Conservation (phyloP, 2,113 vertebrate species). For the Lucifuga dentata region DNA sequence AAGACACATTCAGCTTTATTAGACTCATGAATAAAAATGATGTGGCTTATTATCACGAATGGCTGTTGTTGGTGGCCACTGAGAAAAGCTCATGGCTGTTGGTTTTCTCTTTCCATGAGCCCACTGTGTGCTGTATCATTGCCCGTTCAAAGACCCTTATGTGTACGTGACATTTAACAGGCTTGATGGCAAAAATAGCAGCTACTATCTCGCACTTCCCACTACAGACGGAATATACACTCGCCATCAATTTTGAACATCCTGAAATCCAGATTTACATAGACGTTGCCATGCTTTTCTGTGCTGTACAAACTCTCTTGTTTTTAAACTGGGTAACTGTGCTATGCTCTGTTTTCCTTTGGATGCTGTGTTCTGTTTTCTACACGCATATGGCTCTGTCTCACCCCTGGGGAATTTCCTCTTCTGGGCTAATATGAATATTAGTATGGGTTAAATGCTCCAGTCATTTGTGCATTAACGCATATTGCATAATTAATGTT, state of each 20-base stretch:
- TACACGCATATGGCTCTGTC: conserved; percentile 69
- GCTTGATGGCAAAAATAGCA: conserved; percentile 25
- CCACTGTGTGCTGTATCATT: conserved; percentile 15
- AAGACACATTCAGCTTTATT: conserved; percentile 77
- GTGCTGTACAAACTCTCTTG: conserved; percentile 4
- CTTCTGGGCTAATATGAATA: conserved; percentile 79
- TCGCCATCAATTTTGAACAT: neutral
- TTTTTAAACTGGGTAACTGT: conserved; percentile 28
- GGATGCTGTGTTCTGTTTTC: conserved; percentile 55
- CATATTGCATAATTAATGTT: conserved; percentile 79
- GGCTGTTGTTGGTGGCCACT: conserved; percentile 43
- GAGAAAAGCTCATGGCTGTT: conserved; percentile 21
- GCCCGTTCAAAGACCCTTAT: conserved; percentile 27
- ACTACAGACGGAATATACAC: conserved; percentile 13
- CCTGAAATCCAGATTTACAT: conserved; percentile 9
- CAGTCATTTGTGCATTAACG: conserved; percentile 79
- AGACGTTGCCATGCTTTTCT: neutral
- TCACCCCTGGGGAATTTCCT: conserved; percentile 73
- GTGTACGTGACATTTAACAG: conserved; percentile 43
- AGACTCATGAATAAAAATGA: conserved; percentile 69
- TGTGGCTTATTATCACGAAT: conserved; percentile 44
- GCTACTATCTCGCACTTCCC: neutral
- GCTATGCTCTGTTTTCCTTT: conserved; percentile 32
- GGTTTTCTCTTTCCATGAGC: conserved; percentile 16
- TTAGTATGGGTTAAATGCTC: conserved; percentile 83